These are phyloP conservation scores for Desmodus rotundus DNA, from an alignment of 2,113 vertebrate genomes.

Conservation along the genomic window DNA sequence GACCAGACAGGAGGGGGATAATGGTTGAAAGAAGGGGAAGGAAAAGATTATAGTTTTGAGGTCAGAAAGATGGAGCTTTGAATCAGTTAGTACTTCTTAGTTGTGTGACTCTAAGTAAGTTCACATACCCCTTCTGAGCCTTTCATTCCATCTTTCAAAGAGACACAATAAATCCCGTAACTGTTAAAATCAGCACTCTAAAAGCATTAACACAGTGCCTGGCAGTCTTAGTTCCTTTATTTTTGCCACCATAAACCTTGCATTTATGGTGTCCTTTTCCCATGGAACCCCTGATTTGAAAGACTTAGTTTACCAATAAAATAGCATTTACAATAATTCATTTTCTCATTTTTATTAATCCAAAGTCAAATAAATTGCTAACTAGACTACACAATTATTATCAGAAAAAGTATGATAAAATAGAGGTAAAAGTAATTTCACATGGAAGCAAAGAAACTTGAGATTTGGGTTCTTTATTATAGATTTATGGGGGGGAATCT, in stretches of 20 bases:
- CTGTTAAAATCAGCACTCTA: background rate
- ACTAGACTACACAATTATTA: background rate
- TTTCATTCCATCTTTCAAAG: background rate
- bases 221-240: background rate
- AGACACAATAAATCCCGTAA: background rate
- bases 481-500: background rate
- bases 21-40: background rate
- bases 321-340: background rate
- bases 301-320: background rate
- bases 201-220: background rate
- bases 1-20: no score
- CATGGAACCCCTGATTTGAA: background rate
- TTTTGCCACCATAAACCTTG: background rate
- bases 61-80: background rate
- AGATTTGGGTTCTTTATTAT: background rate
- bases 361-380: background rate
- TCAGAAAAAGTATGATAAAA: slow-evolving; percentile 25
- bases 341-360: background rate
- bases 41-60: background rate
- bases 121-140: background rate
- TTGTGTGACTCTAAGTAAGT: background rate
- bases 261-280: background rate
- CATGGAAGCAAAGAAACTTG: background rate
- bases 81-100: background rate
- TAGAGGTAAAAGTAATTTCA: slow-evolving; percentile 23